Evolutionary conservation across 92 coral and sea anemone species (phyloP).

Genomic region (Paragorgia papillata): DNA sequence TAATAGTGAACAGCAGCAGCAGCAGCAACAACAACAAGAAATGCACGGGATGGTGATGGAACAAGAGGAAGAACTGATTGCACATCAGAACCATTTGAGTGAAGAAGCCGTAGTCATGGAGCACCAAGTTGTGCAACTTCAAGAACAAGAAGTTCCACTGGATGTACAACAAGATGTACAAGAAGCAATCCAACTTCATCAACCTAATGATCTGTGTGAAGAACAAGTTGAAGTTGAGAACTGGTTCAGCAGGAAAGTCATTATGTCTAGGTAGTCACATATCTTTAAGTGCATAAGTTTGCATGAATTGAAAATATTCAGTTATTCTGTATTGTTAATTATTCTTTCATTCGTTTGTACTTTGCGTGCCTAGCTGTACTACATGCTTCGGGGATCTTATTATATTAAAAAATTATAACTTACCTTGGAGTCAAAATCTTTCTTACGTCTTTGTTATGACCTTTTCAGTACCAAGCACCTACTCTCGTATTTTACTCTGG

Average conservation of each 20-base stretch:
- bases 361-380: too few relatives aligned
- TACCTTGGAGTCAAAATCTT: too few relatives aligned
- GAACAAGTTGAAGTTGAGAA: slow-evolving; percentile 15
- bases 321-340: too few relatives aligned
- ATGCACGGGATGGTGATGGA: slow-evolving; percentile 11
- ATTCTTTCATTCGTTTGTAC: too few relatives aligned
- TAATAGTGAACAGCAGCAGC: slow-evolving; percentile 2
- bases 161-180: not conserved
- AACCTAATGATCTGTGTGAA: slow-evolving; percentile 27
- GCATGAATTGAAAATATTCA: not conserved
- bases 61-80: slow-evolving; percentile 18
- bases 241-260: slow-evolving; percentile 20
- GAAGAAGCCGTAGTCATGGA: slow-evolving; percentile 28
- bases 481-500: too few relatives aligned
- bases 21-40: too few relatives aligned
- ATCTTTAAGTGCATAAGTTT: too few relatives aligned
- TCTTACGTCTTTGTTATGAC: too few relatives aligned
- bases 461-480: too few relatives aligned
- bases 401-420: too few relatives aligned
- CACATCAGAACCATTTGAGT: slow-evolving; percentile 12
- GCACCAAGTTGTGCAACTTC: slow-evolving; percentile 23
- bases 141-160: slow-evolving; percentile 34
- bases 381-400: too few relatives aligned
- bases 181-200: slow-evolving; percentile 22
- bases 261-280: slow-evolving; percentile 9